These are phyloP conservation scores for Tolmerus cingulatus DNA, from an alignment of 2,888 invertebrate genomes.

Conservation along the genomic window DNA sequence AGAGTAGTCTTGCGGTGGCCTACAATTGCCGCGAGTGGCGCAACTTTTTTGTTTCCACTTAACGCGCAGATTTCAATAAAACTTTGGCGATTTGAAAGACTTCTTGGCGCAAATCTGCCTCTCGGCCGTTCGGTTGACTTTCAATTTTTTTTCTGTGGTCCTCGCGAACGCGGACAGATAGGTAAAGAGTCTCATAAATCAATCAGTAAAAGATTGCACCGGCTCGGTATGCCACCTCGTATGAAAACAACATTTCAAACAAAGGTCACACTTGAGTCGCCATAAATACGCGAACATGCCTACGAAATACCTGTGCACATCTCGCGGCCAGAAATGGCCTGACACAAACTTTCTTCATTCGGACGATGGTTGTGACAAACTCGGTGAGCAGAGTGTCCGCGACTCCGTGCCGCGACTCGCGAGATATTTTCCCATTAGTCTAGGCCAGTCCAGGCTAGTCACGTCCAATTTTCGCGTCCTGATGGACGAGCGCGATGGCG, in stretches of 20 bases:
- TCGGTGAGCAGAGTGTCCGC: conserved; percentile 2
- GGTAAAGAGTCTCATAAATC: neutral
- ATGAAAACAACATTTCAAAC: conserved; percentile 39
- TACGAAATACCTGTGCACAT: conserved; percentile 34
- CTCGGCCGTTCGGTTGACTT: neutral
- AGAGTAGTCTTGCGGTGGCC: neutral
- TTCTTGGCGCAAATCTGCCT: neutral
- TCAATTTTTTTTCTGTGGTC: neutral
- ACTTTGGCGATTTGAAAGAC: neutral
- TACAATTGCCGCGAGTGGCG: neutral
- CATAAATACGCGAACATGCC: conserved; percentile 34
- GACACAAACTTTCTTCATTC: conserved; percentile 32
- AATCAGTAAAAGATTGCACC: conserved; percentile 5
- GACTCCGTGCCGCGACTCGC: neutral
- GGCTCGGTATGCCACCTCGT: neutral
- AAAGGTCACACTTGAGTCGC: conserved; percentile 36
- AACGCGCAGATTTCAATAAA: neutral
- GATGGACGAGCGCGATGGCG: neutral
- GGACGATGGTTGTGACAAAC: conserved; percentile 26
- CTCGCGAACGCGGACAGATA: neutral
- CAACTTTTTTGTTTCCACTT: neutral
- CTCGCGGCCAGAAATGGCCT: neutral
- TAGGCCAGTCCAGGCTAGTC: neutral
- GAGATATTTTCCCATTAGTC: neutral
- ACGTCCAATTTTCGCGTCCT: neutral